Evolutionary conservation across 2,888 invertebrate species (phyloP).

Genomic region (Linhomoeus sp.): DNA sequence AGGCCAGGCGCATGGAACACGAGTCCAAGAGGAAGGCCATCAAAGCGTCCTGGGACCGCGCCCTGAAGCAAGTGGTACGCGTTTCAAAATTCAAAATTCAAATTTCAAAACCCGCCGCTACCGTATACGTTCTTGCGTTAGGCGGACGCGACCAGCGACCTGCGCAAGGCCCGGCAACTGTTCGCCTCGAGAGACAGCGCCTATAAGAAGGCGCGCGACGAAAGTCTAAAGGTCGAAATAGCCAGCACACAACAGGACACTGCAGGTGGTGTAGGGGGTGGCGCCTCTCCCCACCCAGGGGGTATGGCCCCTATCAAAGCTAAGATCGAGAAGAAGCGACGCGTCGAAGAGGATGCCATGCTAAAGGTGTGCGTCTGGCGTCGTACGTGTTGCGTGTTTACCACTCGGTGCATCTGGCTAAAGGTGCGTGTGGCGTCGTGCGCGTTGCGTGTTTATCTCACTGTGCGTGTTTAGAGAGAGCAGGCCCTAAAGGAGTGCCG

Average conservation of each 20-base stretch:
- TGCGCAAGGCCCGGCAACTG: conserved; percentile 28
- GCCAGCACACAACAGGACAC: too few species aligned
- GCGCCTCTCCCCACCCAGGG: too few species aligned
- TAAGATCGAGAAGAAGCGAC: conserved; percentile 31
- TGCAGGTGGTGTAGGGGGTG: too few species aligned
- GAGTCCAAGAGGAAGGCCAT: conserved; percentile 33
- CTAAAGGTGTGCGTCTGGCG: conserved; percentile 25
- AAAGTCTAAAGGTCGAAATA: conserved; percentile 27
- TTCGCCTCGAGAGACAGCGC: conserved; percentile 34
- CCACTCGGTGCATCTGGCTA: too few species aligned
- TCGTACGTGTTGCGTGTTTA: too few species aligned
- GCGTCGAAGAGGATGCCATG: conserved; percentile 32
- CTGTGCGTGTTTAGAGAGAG: conserved; percentile 3
- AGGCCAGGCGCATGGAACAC: conserved; percentile 32
- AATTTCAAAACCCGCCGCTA: too few species aligned
- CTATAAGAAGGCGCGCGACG: conserved; percentile 31
- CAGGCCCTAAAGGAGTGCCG: conserved; percentile 1
- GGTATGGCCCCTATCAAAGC: too few species aligned
- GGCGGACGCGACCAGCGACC: conserved; percentile 33
- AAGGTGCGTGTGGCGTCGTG: too few species aligned
- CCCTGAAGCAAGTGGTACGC: too few species aligned
- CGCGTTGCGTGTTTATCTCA: too few species aligned
- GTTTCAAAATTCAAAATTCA: too few species aligned
- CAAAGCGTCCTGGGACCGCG: conserved; percentile 32
- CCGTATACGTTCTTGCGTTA: too few species aligned